Conservation (phyloP, 2,113 vertebrate species). For the Aphyosemion australe region DNA sequence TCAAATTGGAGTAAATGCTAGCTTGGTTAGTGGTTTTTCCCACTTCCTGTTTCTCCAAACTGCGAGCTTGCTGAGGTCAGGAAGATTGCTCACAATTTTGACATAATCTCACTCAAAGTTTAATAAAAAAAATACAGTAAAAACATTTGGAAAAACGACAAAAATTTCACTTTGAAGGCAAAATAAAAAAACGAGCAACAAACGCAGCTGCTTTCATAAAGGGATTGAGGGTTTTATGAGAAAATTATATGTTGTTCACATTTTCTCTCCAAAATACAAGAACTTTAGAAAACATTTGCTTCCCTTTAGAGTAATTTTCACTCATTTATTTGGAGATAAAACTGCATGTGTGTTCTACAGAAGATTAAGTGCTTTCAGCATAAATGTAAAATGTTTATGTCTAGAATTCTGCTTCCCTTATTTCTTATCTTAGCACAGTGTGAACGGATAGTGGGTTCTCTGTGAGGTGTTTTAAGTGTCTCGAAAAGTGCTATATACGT, state of each 20-base stretch:
- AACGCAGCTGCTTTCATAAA: not conserved
- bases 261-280: not conserved
- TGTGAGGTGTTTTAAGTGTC: too few relatives aligned
- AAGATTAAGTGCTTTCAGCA: not conserved
- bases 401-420: too few relatives aligned
- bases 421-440: too few relatives aligned
- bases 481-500: too few relatives aligned
- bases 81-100: not conserved
- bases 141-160: not conserved
- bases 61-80: not conserved
- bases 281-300: not conserved
- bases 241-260: not conserved
- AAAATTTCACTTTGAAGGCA: not conserved
- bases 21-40: conserved; percentile 3
- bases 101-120: not conserved
- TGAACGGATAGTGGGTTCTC: too few relatives aligned
- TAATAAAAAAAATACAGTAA: not conserved
- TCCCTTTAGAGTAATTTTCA: conserved; percentile 1
- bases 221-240: not conserved
- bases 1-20: not conserved
- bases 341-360: not conserved
- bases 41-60: conserved; percentile 4
- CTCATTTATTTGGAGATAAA: not conserved
- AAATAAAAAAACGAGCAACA: not conserved
- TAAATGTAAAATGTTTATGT: too few relatives aligned